phyloP scores from a whole-genome alignment of 2,113 vertebrate genomes.

The Prunella fulvescens region DNA sequence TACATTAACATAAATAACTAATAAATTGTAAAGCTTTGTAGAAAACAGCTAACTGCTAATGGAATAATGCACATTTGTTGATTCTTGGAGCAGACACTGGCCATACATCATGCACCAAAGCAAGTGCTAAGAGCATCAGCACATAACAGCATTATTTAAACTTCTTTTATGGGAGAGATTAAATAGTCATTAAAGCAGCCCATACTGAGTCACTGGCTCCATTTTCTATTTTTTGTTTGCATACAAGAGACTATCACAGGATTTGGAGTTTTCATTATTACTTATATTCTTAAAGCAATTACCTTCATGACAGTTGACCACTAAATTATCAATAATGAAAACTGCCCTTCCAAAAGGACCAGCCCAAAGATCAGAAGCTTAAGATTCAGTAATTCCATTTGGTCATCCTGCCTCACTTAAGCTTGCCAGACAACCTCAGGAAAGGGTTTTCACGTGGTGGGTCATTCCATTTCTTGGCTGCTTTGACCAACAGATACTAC shows the following conservation, averaged over 20 bases:
- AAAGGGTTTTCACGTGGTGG: not conserved
- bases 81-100: slow-evolving; percentile 19
- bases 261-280: not conserved
- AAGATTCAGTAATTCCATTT: not conserved
- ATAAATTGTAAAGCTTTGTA: slow-evolving; percentile 65
- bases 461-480: not conserved
- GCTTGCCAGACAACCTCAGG: not conserved
- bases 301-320: not conserved
- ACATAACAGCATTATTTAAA: slow-evolving; percentile 18
- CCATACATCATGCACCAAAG: slow-evolving; percentile 32
- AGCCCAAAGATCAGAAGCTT: not conserved
- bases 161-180: not conserved
- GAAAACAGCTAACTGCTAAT: slow-evolving; percentile 62
- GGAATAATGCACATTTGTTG: slow-evolving; percentile 66
- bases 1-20: slow-evolving; percentile 67
- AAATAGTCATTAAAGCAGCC: not conserved
- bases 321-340: not conserved
- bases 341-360: not conserved
- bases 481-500: not conserved
- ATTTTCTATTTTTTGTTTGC: slow-evolving; percentile 12
- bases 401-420: not conserved
- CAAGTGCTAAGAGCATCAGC: slow-evolving; percentile 23
- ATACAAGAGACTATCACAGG: not conserved
- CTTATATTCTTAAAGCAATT: not conserved
- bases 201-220: not conserved